Evolutionary conservation across 2,888 invertebrate species (phyloP).

Genomic region (Tethea ocularis): DNA sequence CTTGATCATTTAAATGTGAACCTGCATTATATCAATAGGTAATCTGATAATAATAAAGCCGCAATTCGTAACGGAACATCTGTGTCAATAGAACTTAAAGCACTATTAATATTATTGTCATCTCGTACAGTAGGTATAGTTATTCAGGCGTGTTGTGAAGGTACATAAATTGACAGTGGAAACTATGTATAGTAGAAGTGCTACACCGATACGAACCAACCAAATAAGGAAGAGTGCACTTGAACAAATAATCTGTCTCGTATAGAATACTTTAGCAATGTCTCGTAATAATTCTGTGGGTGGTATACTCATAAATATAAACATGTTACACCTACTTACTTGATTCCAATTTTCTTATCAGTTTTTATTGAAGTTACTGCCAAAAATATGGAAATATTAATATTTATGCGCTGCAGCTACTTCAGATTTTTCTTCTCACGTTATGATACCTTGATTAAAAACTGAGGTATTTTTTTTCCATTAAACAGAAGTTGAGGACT

Average conservation of each 20-base stretch:
- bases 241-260: conserved; percentile 67
- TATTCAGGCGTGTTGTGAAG: conserved; percentile 18
- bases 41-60: conserved; percentile 1
- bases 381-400: conserved; percentile 20
- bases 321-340: conserved; percentile 45
- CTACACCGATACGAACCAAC: conserved; percentile 31
- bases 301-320: conserved; percentile 48
- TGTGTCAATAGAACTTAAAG: conserved; percentile 33
- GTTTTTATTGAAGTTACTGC: conserved; percentile 28
- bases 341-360: conserved; percentile 34
- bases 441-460: neutral
- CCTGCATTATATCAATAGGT: neutral
- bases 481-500: too few relatives aligned
- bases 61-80: conserved; percentile 18
- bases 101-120: conserved; percentile 37
- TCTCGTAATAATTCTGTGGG: conserved; percentile 52
- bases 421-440: neutral
- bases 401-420: neutral
- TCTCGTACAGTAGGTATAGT: conserved; percentile 28
- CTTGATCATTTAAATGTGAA: neutral
- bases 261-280: conserved; percentile 48
- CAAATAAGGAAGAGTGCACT: conserved; percentile 69
- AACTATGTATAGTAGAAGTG: conserved; percentile 24
- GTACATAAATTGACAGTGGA: conserved; percentile 35
- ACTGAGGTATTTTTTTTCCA: too few relatives aligned